Conservation (phyloP, 2,113 vertebrate genomes). For the Corythaixoides concolor region DNA sequence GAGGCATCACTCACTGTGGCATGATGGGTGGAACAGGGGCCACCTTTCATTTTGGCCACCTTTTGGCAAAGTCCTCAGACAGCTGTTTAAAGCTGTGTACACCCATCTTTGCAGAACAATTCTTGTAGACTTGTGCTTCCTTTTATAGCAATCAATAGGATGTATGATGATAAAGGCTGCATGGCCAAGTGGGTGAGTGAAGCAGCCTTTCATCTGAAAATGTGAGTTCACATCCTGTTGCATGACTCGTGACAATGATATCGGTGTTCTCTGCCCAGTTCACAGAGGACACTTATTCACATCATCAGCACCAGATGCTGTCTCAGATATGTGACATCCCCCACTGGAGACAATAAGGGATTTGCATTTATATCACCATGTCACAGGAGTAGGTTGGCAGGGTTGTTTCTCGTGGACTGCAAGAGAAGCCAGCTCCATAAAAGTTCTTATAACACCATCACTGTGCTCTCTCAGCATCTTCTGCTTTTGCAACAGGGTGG, state of each 20-base stretch:
- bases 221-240: constrained; percentile 30
- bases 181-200: not conserved
- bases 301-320: constrained; percentile 7
- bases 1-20: not conserved
- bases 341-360: not conserved
- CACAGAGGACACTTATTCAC: not conserved
- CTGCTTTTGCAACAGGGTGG: not conserved
- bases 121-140: constrained; percentile 12
- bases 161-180: not conserved
- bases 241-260: not conserved
- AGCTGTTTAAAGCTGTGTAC: constrained; percentile 28
- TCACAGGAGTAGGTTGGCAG: not conserved
- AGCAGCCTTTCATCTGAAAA: constrained; percentile 13
- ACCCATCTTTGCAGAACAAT: constrained; percentile 2
- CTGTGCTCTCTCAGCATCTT: not conserved
- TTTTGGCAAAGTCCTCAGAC: constrained; percentile 1
- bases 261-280: not conserved
- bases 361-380: not conserved
- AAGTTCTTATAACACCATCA: not conserved
- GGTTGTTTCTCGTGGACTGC: not conserved
- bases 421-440: not conserved
- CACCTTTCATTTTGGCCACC: not conserved
- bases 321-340: not conserved
- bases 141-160: not conserved
- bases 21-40: not conserved